A percentile compares a stretch with the other conserved stretches of the same genome.
Conservation (phyloP, 2,797 vertebrate species). For the Cygnus olor region DNA sequence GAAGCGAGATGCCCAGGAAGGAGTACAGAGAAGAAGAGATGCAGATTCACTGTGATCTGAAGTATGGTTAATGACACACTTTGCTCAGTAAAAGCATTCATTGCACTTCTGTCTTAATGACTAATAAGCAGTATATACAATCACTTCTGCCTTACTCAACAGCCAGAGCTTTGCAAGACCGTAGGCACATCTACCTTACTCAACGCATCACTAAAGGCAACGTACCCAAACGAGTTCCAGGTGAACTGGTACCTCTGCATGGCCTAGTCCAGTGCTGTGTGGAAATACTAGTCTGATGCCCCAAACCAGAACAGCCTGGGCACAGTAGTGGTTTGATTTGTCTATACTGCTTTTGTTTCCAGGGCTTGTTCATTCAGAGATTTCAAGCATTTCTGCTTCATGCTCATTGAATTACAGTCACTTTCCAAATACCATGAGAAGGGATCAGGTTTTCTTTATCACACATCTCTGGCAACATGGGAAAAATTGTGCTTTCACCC, state of each 20-base stretch:
- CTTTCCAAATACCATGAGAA: background rate
- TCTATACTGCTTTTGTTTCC: background rate
- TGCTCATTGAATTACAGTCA: background rate
- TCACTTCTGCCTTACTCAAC: background rate
- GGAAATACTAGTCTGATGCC: background rate
- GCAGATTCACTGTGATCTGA: background rate
- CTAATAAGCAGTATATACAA: background rate
- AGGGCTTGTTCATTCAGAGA: background rate
- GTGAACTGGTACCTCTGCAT: background rate
- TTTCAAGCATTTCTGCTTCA: background rate
- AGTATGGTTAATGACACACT: background rate
- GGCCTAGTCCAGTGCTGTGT: background rate
- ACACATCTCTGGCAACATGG: background rate
- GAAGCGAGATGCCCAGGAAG: background rate
- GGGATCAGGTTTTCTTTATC: background rate
- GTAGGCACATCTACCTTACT: accelerated
- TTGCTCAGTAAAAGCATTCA: background rate
- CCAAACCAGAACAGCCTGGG: background rate
- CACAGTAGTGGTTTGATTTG: background rate
- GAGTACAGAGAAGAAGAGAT: background rate
- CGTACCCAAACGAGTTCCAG: background rate
- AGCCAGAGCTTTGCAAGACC: background rate
- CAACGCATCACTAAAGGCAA: background rate
- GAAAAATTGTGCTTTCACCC: background rate
- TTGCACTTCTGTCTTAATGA: background rate